phyloP scores from a whole-genome alignment of 2,113 vertebrate genomes.

The Xiphorhynchus elegans region DNA sequence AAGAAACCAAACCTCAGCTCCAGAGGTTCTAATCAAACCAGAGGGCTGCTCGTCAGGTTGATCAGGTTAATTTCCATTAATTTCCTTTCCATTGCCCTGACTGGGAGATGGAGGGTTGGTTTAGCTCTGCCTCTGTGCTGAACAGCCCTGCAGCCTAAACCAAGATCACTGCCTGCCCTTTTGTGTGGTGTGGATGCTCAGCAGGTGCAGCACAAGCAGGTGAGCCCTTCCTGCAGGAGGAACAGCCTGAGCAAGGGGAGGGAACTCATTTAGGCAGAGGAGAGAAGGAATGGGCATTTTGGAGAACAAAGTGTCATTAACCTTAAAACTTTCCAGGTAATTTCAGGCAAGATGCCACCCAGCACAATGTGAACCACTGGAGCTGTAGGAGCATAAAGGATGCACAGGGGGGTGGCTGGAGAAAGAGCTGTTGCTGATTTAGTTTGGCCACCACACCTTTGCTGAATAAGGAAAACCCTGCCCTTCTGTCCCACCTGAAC shows the following conservation, averaged over 20 bases:
- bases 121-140: neutral
- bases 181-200: neutral
- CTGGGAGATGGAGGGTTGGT: neutral
- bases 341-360: neutral
- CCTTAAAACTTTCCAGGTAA: neutral
- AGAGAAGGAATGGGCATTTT: neutral
- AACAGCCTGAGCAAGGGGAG: neutral
- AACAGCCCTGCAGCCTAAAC: neutral
- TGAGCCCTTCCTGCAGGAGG: neutral
- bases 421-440: neutral
- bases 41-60: neutral
- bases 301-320: neutral
- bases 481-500: neutral
- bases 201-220: neutral
- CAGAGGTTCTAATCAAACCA: neutral
- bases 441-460: neutral
- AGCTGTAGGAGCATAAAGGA: neutral
- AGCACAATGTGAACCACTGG: neutral
- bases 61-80: neutral
- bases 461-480: neutral
- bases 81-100: neutral
- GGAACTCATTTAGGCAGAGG: neutral
- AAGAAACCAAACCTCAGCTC: neutral
- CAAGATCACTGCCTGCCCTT: neutral
- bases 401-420: neutral